phyloP scores from a whole-genome alignment of 2,797 vertebrate genomes.

The Hapalemur alaotrensis region DNA sequence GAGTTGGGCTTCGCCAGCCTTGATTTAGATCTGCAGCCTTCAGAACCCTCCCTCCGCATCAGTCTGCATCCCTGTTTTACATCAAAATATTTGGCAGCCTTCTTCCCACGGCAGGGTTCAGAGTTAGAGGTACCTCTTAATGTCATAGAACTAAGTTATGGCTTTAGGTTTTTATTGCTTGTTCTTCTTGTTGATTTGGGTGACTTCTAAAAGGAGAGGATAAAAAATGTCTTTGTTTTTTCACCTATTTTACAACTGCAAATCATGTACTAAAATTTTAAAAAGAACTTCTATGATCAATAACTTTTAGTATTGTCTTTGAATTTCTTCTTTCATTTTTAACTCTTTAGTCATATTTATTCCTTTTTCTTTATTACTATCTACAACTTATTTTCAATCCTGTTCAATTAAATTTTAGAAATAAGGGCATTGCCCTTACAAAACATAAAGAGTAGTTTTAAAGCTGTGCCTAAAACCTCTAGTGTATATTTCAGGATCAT shows the following conservation, averaged over 20 bases:
- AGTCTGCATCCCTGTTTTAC: neutral
- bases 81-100: neutral
- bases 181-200: neutral
- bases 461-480: neutral
- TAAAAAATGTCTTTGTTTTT: neutral
- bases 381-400: neutral
- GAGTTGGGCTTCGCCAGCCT: neutral
- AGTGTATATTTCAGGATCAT: neutral
- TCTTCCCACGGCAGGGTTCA: neutral
- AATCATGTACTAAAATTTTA: neutral
- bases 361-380: neutral
- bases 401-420: conserved; percentile 12
- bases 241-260: neutral
- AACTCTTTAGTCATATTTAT: neutral
- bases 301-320: neutral
- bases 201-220: neutral
- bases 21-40: neutral
- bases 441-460: neutral
- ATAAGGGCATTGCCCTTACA: neutral
- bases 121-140: neutral
- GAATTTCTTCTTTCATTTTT: neutral
- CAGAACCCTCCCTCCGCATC: neutral
- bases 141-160: neutral
- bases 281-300: neutral
- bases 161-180: neutral